phyloP scores from a whole-genome alignment of 2,113 vertebrate species.

The chimpanzee (Pan troglodytes) region DNA sequence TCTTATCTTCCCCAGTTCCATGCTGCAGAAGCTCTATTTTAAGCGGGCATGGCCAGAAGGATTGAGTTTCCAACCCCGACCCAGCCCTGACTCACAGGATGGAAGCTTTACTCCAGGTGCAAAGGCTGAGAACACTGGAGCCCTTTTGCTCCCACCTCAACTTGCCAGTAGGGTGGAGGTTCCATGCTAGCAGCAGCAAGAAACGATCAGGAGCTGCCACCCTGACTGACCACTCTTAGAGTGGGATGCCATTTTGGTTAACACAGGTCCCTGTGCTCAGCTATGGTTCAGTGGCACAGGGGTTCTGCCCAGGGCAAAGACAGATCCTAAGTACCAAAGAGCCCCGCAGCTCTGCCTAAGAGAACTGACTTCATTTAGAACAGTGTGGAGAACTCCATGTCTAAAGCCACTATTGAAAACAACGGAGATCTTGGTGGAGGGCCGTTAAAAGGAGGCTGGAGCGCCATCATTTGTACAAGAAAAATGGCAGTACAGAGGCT shows the following conservation, averaged over 20 bases:
- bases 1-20: not conserved
- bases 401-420: not conserved
- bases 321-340: not conserved
- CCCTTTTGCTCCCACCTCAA: fast-evolving
- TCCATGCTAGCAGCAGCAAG: not conserved
- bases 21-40: not conserved
- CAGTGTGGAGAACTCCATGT: not conserved
- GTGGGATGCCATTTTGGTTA: not conserved
- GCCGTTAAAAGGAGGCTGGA: not conserved
- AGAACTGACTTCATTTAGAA: not conserved
- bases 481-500: not conserved
- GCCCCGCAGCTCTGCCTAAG: not conserved
- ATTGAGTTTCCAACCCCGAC: not conserved
- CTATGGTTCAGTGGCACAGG: not conserved
- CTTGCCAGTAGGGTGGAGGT: not conserved
- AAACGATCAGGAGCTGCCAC: not conserved
- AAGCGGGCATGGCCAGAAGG: not conserved
- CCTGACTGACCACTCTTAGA: not conserved
- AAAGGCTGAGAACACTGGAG: not conserved
- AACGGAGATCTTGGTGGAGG: not conserved
- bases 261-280: not conserved
- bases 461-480: not conserved
- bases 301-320: not conserved
- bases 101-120: not conserved
- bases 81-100: not conserved